phyloP scores from a whole-genome alignment of 2,888 invertebrate genomes.

The Mallateleia sp. region DNA sequence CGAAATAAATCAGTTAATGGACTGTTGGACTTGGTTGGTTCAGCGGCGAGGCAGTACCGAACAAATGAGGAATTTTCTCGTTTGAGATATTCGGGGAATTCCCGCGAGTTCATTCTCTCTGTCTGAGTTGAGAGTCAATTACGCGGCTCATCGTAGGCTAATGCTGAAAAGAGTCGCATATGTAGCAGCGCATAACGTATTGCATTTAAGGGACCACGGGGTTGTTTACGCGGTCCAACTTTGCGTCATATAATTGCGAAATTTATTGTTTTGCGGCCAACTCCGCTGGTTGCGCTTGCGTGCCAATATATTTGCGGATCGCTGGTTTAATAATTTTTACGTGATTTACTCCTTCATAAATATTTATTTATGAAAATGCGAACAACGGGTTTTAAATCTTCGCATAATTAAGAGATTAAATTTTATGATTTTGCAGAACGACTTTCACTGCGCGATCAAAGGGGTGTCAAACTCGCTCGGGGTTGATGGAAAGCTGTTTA shows the following conservation, averaged over 20 bases:
- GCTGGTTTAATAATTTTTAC: slow-evolving; percentile 38
- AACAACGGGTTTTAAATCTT: neutral
- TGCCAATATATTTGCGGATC: slow-evolving; percentile 26
- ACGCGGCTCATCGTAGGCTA: slow-evolving; percentile 11
- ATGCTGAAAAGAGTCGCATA: slow-evolving; percentile 10
- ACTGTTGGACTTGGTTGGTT: slow-evolving; percentile 73
- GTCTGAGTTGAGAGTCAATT: slow-evolving; percentile 45
- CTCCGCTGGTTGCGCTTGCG: neutral
- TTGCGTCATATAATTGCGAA: slow-evolving; percentile 23
- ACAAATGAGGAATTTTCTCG: slow-evolving; percentile 52
- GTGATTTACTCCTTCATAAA: slow-evolving; percentile 19
- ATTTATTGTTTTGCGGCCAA: slow-evolving; percentile 38
- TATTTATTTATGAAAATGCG: slow-evolving; percentile 30
- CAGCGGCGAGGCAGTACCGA: neutral
- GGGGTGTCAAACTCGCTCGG: too few relatives aligned
- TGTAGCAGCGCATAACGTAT: too few relatives aligned
- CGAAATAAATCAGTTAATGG: slow-evolving; percentile 85
- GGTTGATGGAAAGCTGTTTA: too few relatives aligned
- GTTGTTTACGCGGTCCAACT: slow-evolving; percentile 48
- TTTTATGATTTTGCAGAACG: too few relatives aligned
- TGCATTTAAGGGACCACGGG: slow-evolving; percentile 39
- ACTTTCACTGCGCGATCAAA: too few relatives aligned
- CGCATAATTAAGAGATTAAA: too few relatives aligned
- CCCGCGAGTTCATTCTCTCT: slow-evolving; percentile 41
- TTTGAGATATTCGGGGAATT: slow-evolving; percentile 41